A percentile compares a stretch with the other conserved stretches of the same genome.
Conservation (phyloP, 1,140 invertebrate species). For the Cydia amplana region DNA sequence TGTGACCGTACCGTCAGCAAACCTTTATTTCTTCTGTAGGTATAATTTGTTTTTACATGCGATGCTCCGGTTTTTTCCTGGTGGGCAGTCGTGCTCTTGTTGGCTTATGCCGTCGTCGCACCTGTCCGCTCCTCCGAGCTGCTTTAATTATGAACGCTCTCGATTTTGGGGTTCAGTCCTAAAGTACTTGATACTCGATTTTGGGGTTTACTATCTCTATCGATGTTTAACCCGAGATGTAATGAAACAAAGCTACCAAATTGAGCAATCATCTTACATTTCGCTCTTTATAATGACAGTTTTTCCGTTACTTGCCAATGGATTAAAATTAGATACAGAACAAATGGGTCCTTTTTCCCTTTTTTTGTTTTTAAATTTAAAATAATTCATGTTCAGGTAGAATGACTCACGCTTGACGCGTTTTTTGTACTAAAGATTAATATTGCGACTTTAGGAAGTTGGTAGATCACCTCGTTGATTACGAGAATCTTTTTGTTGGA, state of each 20-base stretch:
- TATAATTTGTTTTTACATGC: constrained; percentile 76
- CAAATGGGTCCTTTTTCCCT: background rate
- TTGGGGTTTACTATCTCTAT: background rate
- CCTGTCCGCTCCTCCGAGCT: constrained; percentile 61
- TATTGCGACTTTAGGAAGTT: constrained; percentile 67
- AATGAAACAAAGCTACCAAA: background rate
- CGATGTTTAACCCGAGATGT: background rate
- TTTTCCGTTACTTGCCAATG: background rate
- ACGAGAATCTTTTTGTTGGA: constrained; percentile 72
- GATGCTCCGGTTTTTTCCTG: constrained; percentile 65
- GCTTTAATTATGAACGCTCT: constrained; percentile 74
- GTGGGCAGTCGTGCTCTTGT: constrained; percentile 58
- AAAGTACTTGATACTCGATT: background rate
- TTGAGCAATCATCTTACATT: background rate
- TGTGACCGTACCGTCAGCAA: constrained; percentile 76
- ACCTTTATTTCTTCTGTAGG: constrained; percentile 69
- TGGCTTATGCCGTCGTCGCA: constrained; percentile 51
- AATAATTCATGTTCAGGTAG: background rate
- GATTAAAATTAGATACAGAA: background rate
- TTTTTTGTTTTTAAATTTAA: background rate
- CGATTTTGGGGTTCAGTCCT: constrained; percentile 48
- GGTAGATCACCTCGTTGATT: constrained; percentile 75
- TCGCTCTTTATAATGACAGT: background rate
- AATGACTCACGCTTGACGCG: constrained; percentile 5
- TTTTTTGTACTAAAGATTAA: constrained; percentile 44